Evolutionary conservation across 2,113 vertebrate genomes (phyloP).

Genomic region (Carollia perspicillata): DNA sequence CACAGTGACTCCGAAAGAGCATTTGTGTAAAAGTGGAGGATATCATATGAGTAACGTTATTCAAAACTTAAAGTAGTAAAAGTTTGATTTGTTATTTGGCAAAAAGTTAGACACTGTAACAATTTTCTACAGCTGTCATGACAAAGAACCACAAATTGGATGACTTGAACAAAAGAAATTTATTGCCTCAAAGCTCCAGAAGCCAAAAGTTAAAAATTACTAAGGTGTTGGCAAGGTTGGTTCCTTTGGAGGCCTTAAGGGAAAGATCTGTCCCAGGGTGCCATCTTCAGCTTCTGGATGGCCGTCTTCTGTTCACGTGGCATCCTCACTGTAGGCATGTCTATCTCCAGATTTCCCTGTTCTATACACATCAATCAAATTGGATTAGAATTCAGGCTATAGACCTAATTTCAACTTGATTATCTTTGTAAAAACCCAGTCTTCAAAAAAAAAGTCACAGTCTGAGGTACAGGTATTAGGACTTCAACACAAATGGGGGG

Average conservation of each 20-base stretch:
- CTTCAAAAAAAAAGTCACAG: neutral
- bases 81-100: neutral
- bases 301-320: neutral
- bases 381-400: neutral
- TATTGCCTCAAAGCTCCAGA: neutral
- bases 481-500: neutral
- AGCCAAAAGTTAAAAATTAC: neutral
- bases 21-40: neutral
- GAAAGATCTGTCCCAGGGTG: neutral
- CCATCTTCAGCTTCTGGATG: neutral
- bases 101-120: neutral
- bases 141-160: neutral
- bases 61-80: neutral
- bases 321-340: neutral
- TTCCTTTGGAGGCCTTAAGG: neutral
- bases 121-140: neutral
- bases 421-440: neutral
- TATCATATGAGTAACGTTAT: neutral
- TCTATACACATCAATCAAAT: neutral
- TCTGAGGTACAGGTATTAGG: neutral
- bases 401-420: neutral
- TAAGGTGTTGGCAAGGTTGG: neutral
- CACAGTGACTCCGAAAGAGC: neutral
- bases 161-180: neutral
- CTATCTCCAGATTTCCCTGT: neutral